phyloP scores from a whole-genome alignment of 2,113 vertebrate species.

The Sphaerodactylus townsendi region DNA sequence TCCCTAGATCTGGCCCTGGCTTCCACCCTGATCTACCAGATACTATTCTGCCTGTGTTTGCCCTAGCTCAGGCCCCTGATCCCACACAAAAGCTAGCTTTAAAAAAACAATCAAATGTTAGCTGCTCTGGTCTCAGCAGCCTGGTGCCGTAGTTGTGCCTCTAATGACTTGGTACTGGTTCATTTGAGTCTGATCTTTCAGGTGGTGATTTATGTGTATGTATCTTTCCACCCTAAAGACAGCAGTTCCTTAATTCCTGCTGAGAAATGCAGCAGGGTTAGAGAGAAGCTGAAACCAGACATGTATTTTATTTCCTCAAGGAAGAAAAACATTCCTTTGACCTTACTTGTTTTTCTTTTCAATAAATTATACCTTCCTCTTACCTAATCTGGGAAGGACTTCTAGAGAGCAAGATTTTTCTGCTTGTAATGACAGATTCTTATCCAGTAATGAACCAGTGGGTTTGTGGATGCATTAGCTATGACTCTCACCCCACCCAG shows the following conservation, averaged over 20 bases:
- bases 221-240: not conserved
- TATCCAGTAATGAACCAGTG: not conserved
- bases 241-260: no score
- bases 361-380: not conserved
- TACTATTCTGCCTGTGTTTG: no score
- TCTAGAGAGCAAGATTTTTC: not conserved
- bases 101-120: not conserved
- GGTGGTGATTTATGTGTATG: not conserved
- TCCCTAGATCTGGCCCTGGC: no score
- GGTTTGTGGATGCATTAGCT: not conserved
- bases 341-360: not conserved
- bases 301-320: not conserved
- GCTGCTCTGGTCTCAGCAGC: not conserved
- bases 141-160: not conserved
- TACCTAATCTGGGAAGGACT: not conserved
- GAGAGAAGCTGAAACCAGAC: not conserved
- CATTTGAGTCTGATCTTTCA: not conserved
- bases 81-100: no score
- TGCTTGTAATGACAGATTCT: not conserved
- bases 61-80: no score
- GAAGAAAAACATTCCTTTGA: not conserved
- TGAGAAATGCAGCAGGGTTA: not conserved
- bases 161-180: not conserved
- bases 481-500: no score
- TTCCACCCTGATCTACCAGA: no score